Percentiles rank a stretch among this genome's conserved stretches.
phyloP scores from a whole-genome alignment of 1,140 invertebrate genomes.

The Drosophila elegans region DNA sequence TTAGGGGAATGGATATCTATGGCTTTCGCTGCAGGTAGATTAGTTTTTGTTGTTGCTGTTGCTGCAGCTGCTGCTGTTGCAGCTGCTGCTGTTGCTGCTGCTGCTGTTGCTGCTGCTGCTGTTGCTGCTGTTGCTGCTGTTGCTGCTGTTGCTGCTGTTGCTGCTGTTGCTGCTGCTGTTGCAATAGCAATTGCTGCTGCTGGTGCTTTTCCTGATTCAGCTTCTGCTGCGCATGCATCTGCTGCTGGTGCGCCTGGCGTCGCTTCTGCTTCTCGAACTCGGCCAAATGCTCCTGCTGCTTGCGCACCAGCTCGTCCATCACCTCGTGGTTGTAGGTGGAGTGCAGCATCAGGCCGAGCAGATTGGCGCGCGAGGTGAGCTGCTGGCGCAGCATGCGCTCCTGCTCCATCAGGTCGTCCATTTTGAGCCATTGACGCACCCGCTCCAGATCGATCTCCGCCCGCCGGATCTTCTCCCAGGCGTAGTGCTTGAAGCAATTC shows the following conservation, averaged over 20 bases:
- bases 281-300: conserved; percentile 72
- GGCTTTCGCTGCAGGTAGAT: conserved; percentile 17
- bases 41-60: conserved; percentile 9
- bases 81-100: not conserved
- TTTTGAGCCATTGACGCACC: conserved; percentile 94
- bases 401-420: conserved; percentile 98
- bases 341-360: conserved; percentile 96
- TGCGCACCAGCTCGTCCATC: conserved; percentile 88
- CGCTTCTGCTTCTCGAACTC: conserved; percentile 70
- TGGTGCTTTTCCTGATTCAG: conserved; percentile 47
- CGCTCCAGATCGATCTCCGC: conserved; percentile 94
- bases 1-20: conserved; percentile 14
- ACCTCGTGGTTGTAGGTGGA: conserved; percentile 97
- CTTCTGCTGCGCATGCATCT: conserved; percentile 29
- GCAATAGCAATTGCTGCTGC: conserved; percentile 55
- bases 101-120: not conserved
- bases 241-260: conserved; percentile 44
- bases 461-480: conserved; percentile 97
- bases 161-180: conserved; percentile 41
- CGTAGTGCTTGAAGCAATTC: conserved; percentile 95
- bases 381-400: conserved; percentile 94
- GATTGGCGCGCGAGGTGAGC: conserved; percentile 95
- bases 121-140: conserved; percentile 42
- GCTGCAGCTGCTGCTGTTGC: not conserved
- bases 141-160: conserved; percentile 57